Conservation (phyloP, 2,113 vertebrate genomes). For the Nettapus auritus region DNA sequence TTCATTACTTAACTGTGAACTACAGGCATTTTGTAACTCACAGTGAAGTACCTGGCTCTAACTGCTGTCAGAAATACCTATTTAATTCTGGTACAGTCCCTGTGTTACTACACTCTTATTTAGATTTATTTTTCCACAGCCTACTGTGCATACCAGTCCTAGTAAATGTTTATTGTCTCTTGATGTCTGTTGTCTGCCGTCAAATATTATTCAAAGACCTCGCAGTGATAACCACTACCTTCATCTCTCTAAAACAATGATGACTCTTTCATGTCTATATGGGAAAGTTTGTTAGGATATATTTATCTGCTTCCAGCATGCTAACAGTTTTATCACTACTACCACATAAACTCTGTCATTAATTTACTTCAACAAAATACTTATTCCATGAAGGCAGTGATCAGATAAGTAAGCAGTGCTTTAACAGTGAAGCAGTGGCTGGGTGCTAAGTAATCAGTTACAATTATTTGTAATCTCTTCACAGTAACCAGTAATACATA, state of each 20-base stretch:
- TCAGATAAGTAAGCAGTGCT: background rate
- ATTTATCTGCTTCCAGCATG: background rate
- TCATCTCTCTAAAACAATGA: background rate
- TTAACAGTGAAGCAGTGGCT: background rate
- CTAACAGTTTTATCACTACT: background rate
- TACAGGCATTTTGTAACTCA: background rate
- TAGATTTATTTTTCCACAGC: background rate
- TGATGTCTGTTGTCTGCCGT: background rate
- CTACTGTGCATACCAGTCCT: background rate
- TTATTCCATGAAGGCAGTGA: background rate
- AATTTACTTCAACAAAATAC: background rate
- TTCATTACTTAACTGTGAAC: background rate
- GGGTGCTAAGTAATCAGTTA: background rate
- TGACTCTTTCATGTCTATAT: background rate
- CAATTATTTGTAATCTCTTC: background rate
- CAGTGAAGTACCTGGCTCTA: background rate
- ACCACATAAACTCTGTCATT: background rate
- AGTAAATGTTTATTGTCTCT: background rate
- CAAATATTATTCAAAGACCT: background rate
- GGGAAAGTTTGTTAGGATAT: background rate
- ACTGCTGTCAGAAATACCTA: background rate
- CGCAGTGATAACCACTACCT: background rate
- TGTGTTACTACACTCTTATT: background rate
- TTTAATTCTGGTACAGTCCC: background rate
- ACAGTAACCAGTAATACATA: background rate